Evolutionary conservation across 2,888 invertebrate species (phyloP).

Genomic region (Julus scandinavius): DNA sequence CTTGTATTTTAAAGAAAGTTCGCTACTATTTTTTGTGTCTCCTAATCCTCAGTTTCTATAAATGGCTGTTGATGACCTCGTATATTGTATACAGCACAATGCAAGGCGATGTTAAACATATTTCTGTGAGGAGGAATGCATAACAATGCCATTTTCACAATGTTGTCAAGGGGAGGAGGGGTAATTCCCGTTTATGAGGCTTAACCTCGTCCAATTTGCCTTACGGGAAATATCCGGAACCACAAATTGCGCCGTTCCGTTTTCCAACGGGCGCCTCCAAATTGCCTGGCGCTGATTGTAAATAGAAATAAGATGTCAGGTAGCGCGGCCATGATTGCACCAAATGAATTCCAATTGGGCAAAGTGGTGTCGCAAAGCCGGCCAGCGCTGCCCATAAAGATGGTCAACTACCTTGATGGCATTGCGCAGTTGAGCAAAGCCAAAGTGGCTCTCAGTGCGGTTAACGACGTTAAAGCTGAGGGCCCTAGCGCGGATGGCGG

Average conservation of each 20-base stretch:
- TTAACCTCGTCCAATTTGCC: conserved; percentile 39
- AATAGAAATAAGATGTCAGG: conserved; percentile 42
- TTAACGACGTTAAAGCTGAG: conserved; percentile 39
- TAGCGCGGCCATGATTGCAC: conserved; percentile 38
- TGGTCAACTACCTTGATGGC: conserved; percentile 42
- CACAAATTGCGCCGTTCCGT: conserved; percentile 22
- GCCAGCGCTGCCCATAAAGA: conserved; percentile 42
- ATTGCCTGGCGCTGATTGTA: conserved; percentile 38
- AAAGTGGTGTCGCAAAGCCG: conserved; percentile 39
- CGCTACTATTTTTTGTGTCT: too few relatives aligned
- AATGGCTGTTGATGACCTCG: too few relatives aligned
- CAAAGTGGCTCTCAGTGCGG: conserved; percentile 20
- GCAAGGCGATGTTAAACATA: not conserved
- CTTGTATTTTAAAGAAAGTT: too few relatives aligned
- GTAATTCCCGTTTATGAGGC: not conserved
- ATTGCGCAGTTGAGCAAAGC: conserved; percentile 42
- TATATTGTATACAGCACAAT: too few relatives aligned
- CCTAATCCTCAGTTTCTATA: too few relatives aligned
- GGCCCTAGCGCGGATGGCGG: not conserved
- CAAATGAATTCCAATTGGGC: conserved; percentile 42
- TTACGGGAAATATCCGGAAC: conserved; percentile 42
- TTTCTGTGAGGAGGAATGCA: not conserved
- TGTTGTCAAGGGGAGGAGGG: not conserved
- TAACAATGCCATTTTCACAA: not conserved
- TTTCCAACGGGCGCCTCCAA: conserved; percentile 24